Evolutionary conservation across 2,113 vertebrate genomes (phyloP).

Genomic region (Salvelinus sp.): DNA sequence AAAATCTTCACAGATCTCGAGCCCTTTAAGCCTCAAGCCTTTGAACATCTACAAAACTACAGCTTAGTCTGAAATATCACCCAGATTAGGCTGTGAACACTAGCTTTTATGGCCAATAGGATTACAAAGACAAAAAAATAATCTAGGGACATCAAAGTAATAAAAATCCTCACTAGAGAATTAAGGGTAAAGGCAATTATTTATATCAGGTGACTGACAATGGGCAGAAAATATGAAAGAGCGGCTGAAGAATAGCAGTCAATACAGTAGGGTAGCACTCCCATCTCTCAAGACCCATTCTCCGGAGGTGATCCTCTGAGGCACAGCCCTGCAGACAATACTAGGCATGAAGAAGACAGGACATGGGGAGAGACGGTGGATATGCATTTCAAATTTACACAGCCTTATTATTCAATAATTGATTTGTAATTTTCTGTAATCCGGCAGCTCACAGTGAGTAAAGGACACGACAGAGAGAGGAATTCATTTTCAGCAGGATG

Average conservation of each 20-base stretch:
- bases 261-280: conserved; percentile 19
- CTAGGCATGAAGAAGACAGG: conserved; percentile 41
- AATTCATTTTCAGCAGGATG: conserved; percentile 63
- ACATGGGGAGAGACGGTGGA: neutral
- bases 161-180: conserved; percentile 11
- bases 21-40: neutral
- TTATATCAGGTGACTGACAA: conserved; percentile 29
- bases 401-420: conserved; percentile 45
- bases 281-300: conserved; percentile 17
- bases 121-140: neutral
- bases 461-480: conserved; percentile 30
- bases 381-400: conserved; percentile 41
- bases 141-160: neutral
- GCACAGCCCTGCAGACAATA: conserved; percentile 25
- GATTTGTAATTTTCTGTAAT: conserved; percentile 63
- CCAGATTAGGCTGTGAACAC: neutral
- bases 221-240: conserved; percentile 26
- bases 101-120: neutral
- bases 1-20: neutral
- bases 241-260: conserved; percentile 5
- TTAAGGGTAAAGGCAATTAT: no score
- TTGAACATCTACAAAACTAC: neutral
- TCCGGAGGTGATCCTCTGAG: conserved; percentile 34
- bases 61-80: neutral
- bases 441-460: conserved; percentile 37